A percentile compares a stretch with the other conserved stretches of the same genome.
These are phyloP conservation scores for Cydia fagiglandana DNA, from an alignment of 1,140 invertebrate species.

Conservation along the genomic window DNA sequence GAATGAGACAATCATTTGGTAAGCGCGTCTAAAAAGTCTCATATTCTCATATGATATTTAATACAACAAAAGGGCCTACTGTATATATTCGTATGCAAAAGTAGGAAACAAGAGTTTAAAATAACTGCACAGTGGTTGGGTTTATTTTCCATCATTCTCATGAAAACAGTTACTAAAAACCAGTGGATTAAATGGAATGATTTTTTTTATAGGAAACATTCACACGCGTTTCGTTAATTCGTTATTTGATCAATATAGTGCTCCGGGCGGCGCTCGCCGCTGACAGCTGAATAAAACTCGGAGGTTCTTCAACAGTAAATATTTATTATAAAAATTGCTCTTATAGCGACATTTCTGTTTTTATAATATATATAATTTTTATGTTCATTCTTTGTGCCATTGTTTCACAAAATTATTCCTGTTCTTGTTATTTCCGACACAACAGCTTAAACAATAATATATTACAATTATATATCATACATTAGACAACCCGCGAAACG, in stretches of 20 bases:
- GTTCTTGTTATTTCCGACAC: constrained; percentile 78
- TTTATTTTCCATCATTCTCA: background rate
- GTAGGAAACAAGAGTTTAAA: background rate
- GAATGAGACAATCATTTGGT: too few relatives aligned
- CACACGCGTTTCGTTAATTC: constrained; percentile 23
- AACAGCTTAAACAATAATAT: constrained; percentile 78
- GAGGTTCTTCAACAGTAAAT: constrained; percentile 76
- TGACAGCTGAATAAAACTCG: constrained; percentile 54
- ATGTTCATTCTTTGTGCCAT: constrained; percentile 78
- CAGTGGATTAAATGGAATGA: constrained; percentile 21
- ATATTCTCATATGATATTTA: background rate
- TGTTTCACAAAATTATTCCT: constrained; percentile 79
- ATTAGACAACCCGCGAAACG: constrained; percentile 65
- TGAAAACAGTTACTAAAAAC: background rate
- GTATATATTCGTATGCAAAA: background rate
- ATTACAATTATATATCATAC: constrained; percentile 74
- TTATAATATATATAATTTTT: constrained; percentile 79
- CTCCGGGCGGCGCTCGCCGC: background rate
- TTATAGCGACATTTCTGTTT: constrained; percentile 79
- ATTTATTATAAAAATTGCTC: constrained; percentile 80
- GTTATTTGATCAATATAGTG: constrained; percentile 31
- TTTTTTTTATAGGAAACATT: constrained; percentile 22
- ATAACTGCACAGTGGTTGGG: background rate
- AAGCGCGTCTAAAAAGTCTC: background rate
- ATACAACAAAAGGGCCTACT: background rate